phyloP scores from a whole-genome alignment of 2,113 vertebrate genomes.

The Meriones unguiculatus region DNA sequence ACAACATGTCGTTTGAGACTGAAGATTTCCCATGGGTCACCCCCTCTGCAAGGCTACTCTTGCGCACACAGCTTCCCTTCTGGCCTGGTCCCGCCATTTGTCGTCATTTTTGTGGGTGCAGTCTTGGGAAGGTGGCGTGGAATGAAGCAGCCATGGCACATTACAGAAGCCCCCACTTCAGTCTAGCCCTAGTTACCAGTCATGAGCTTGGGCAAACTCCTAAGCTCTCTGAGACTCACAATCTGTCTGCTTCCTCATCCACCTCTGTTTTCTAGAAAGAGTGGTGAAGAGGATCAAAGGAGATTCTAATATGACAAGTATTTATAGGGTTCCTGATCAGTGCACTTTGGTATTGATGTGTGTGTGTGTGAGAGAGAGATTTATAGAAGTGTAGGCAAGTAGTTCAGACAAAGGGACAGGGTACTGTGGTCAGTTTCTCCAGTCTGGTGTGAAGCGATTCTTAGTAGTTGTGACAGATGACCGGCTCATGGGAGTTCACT shows the following conservation, averaged over 20 bases:
- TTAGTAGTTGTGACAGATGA: rapidly evolving
- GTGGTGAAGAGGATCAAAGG: too few species aligned
- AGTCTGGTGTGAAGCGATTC: background rate
- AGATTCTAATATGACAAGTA: background rate
- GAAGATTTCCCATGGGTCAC: background rate
- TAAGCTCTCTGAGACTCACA: background rate
- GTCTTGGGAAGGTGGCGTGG: background rate
- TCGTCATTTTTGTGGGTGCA: background rate
- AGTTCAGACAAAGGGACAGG: background rate
- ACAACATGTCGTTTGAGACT: background rate
- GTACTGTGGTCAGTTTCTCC: too few species aligned
- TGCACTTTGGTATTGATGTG: background rate
- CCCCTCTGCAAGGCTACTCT: background rate
- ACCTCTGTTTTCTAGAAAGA: background rate
- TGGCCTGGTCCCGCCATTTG: background rate
- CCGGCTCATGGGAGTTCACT: background rate
- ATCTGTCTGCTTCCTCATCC: background rate
- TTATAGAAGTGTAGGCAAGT: background rate
- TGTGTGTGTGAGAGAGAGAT: too few species aligned
- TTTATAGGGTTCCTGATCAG: background rate
- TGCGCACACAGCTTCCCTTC: rapidly evolving
- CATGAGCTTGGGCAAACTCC: background rate
- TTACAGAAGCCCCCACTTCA: background rate
- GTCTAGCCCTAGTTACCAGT: too few species aligned
- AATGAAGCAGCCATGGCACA: background rate